Base-by-base conservation (phyloP, 1,140 invertebrate species). In the Plectrocnemia conspersa region DNA sequence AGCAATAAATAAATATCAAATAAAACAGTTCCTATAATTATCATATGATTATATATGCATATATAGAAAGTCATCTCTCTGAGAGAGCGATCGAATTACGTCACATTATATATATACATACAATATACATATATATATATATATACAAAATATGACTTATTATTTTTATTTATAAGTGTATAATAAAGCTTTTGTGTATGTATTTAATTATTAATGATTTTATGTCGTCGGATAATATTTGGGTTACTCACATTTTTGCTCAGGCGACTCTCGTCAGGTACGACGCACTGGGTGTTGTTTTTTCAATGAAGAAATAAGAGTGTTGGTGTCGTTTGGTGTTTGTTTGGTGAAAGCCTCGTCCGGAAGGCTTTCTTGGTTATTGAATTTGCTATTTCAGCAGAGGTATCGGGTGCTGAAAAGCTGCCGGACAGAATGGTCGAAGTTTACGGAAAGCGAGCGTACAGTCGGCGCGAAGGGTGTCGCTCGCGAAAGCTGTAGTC, bases 391-490 rank as follows among this genome's bases (percentile, higher is more conserved):
- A 44, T 24, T 44, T 44, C 41, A 52, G 11, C 24, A 15, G 50
- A n/a, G 38, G 24, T 44, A 24, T 24, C 24, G 29, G 38, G 9
- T 29, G 52, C 41, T 3, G 42, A 54, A 54, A 33, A 32, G 52
- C 52, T 9, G 19, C 33, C 41, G 25, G 41, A 54, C 41, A 29
- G 46, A 54, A 21, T 45, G 41, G 52, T 45, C n/a, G 41, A 44
- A 32, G 52, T 45, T 45, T 46, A 45, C 52, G 52, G 41, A 54
- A 54, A 54, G 42, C 25, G 36, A 44, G 19, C 29, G 52, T n/a
- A 54, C 52, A 54, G 40, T 54, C 23, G 19, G 42, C 41, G 42
- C 52, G 46, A 9, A n/a, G 3, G n/a, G 23, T 42, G 7, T 40
- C 33, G 13, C 9, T 10, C 11, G 29, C 38, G 33, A 11, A 41